A percentile compares a stretch with the other conserved stretches of the same genome.
Conservation (phyloP, 2,113 vertebrate genomes). For the Amphiprion percula region DNA sequence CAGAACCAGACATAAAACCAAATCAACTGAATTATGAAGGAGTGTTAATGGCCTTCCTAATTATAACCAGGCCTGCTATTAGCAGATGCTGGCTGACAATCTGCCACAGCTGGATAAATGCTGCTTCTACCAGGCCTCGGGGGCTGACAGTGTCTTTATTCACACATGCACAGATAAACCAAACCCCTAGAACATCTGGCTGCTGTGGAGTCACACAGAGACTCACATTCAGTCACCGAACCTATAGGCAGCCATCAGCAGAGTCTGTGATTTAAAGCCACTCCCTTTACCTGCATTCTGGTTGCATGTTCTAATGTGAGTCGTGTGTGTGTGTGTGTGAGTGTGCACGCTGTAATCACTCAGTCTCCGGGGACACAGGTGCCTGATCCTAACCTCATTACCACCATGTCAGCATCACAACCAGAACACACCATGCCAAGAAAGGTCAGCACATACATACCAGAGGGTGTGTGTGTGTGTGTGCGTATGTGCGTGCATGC, state of each 20-base stretch:
- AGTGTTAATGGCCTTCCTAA: conserved; percentile 81
- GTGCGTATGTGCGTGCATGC: not conserved
- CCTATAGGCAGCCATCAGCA: too few species aligned
- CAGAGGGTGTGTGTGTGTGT: too few species aligned
- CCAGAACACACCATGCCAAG: conserved; percentile 2
- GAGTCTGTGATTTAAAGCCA: too few species aligned
- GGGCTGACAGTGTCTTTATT: not conserved
- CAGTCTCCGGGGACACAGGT: conserved; percentile 26
- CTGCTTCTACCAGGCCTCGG: conserved; percentile 23
- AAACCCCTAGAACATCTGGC: conserved; percentile 1
- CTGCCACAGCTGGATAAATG: conserved; percentile 59
- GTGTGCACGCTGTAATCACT: not conserved
- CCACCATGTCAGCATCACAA: conserved; percentile 22
- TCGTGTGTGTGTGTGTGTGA: not conserved
- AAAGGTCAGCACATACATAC: conserved; percentile 32
- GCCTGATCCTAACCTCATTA: conserved; percentile 47
- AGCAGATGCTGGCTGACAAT: conserved; percentile 70
- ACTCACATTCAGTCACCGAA: not conserved
- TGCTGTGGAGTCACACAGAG: not conserved
- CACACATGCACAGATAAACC: not conserved
- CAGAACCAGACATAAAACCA: conserved; percentile 69
- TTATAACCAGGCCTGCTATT: conserved; percentile 80
- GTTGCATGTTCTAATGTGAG: not conserved
- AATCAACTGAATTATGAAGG: conserved; percentile 81
- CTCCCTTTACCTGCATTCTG: not conserved